A percentile compares a stretch with the other conserved stretches of the same genome.
phyloP scores from a whole-genome alignment of 2,797 vertebrate genomes.

The Chlorospingus flavigularis region DNA sequence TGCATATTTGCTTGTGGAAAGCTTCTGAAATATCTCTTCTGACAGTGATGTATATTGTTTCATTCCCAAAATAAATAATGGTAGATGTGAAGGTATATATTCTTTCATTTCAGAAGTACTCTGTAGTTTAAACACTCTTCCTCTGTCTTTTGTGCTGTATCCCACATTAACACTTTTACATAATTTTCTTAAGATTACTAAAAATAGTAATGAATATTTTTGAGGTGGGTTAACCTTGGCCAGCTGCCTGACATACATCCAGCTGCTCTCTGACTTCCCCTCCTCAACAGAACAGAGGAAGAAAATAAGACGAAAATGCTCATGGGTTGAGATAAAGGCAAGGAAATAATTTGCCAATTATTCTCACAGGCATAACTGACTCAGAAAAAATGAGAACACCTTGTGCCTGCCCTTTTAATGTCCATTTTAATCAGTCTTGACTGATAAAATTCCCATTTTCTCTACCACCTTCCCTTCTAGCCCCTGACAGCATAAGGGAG shows the following conservation, averaged over 20 bases:
- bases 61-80: background rate
- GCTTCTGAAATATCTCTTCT: background rate
- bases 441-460: background rate
- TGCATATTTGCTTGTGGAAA: background rate
- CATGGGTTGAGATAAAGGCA: background rate
- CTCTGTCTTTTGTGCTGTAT: fast-evolving
- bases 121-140: background rate
- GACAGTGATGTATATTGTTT: background rate
- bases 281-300: background rate
- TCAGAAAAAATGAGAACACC: background rate
- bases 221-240: background rate
- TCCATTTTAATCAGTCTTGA: background rate
- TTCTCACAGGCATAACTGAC: background rate
- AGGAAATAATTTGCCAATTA: background rate
- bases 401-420: background rate
- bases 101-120: background rate
- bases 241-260: background rate
- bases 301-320: background rate
- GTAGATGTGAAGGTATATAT: background rate
- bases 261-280: background rate
- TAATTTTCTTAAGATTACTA: background rate
- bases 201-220: background rate
- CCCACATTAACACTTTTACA: background rate
- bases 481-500: background rate
- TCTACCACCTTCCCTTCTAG: background rate